These are phyloP conservation scores for Drosophila borealis DNA, from an alignment of 2,888 invertebrate species.

Conservation along the genomic window DNA sequence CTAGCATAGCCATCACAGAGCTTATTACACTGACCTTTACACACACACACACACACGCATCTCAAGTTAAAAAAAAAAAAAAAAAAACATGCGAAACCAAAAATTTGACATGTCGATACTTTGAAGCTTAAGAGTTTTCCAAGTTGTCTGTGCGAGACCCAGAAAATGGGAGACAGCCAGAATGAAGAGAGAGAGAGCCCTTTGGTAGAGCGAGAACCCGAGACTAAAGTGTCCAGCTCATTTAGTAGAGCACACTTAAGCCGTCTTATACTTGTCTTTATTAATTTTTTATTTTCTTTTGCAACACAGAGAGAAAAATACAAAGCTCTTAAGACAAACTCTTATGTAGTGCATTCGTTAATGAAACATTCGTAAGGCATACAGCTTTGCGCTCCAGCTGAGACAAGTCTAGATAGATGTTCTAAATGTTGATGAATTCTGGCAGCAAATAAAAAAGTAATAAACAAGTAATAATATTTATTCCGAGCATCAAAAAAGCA, in stretches of 20 bases:
- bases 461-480: no score
- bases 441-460: no score
- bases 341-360: no score
- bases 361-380: no score
- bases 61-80: constrained; percentile 20
- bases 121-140: constrained; percentile 24
- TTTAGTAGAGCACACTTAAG: constrained; percentile 47
- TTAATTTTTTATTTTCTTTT: constrained; percentile 29
- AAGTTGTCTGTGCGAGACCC: constrained; percentile 7
- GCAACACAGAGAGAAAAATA: no score
- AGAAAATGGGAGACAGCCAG: constrained; percentile 1
- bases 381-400: no score
- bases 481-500: no score
- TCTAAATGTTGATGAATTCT: no score
- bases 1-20: constrained; percentile 45
- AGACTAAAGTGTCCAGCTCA: constrained; percentile 49
- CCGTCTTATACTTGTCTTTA: constrained; percentile 43
- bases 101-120: constrained; percentile 37
- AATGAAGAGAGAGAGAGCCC: background rate
- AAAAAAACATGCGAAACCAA: constrained; percentile 27
- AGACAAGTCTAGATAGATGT: no score
- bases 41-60: constrained; percentile 17
- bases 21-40: constrained; percentile 72
- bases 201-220: background rate
- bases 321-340: no score